A percentile compares a stretch with the other conserved stretches of the same genome.
These are phyloP conservation scores for Neelides folsomi DNA, from an alignment of 2,888 invertebrate species.

Conservation along the genomic window DNA sequence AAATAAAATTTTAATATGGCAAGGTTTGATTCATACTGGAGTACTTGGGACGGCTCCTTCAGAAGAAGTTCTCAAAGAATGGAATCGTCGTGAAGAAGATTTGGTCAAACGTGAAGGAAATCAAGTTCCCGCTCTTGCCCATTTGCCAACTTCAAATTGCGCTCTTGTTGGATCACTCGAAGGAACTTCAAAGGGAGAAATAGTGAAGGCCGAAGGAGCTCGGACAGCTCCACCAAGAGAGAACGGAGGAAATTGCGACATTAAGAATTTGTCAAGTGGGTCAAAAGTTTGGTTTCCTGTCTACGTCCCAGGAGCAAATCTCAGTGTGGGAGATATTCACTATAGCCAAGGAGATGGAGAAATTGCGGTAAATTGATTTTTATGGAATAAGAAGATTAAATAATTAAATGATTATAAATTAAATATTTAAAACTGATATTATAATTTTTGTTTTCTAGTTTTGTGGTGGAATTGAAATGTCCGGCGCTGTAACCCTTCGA, in stretches of 20 bases:
- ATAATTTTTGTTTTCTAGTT: constrained; percentile 9
- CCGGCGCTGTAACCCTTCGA: constrained; percentile 16
- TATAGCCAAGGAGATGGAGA: constrained; percentile 26
- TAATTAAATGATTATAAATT: too few relatives aligned
- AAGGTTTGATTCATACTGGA: constrained; percentile 24
- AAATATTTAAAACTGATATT: background rate
- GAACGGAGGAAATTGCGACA: constrained; percentile 27
- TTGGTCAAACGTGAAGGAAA: constrained; percentile 10
- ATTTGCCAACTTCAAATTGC: constrained; percentile 5
- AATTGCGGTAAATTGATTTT: constrained; percentile 13
- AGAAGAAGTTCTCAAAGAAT: constrained; percentile 14
- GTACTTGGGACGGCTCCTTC: constrained; percentile 21
- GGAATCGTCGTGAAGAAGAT: constrained; percentile 19
- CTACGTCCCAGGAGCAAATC: constrained; percentile 22
- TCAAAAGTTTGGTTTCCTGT: constrained; percentile 25
- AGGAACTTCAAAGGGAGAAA: constrained; percentile 12
- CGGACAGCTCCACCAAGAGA: constrained; percentile 23
- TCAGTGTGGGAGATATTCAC: constrained; percentile 23
- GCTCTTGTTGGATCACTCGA: constrained; percentile 15
- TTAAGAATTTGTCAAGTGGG: constrained; percentile 23
- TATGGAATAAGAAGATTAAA: background rate
- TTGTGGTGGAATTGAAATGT: constrained; percentile 26
- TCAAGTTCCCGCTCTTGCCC: constrained; percentile 6
- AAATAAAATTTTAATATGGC: background rate
- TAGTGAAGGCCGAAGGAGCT: constrained; percentile 18